Conservation (phyloP, 2,113 vertebrate species). For the Thryonomys swinderianus region DNA sequence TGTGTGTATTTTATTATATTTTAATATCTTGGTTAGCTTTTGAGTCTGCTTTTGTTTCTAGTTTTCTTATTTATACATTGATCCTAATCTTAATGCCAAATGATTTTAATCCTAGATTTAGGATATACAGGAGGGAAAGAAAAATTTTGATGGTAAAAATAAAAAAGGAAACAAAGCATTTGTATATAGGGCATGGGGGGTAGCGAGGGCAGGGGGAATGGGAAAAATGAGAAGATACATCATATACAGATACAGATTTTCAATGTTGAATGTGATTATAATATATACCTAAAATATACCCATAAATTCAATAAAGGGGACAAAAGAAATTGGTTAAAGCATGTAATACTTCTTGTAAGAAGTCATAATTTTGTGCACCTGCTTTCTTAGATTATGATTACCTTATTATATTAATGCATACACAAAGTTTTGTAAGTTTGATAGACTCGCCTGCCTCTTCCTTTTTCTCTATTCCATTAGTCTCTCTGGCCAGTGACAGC, state of each 20-base stretch:
- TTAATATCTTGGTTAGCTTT: conserved; percentile 27
- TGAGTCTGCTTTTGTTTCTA: conserved; percentile 23
- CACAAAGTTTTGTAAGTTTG: background rate
- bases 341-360: background rate
- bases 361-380: background rate
- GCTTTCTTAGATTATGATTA: background rate
- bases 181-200: too few species aligned
- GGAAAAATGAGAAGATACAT: too few species aligned
- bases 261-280: too few species aligned
- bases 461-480: too few species aligned
- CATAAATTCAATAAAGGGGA: too few species aligned
- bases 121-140: background rate
- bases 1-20: background rate
- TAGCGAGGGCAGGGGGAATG: too few species aligned
- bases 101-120: conserved; percentile 36
- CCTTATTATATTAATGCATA: background rate
- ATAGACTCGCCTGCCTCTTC: background rate
- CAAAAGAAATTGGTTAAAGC: background rate
- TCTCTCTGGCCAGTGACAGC: background rate
- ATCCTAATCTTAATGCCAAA: background rate
- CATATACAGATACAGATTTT: too few species aligned
- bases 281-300: too few species aligned
- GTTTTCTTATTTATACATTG: background rate
- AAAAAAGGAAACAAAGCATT: too few species aligned
- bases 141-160: too few species aligned